A percentile compares a stretch with the other conserved stretches of the same genome.
Conservation (phyloP, 2,888 invertebrate species). For the Lithophane leautieri region DNA sequence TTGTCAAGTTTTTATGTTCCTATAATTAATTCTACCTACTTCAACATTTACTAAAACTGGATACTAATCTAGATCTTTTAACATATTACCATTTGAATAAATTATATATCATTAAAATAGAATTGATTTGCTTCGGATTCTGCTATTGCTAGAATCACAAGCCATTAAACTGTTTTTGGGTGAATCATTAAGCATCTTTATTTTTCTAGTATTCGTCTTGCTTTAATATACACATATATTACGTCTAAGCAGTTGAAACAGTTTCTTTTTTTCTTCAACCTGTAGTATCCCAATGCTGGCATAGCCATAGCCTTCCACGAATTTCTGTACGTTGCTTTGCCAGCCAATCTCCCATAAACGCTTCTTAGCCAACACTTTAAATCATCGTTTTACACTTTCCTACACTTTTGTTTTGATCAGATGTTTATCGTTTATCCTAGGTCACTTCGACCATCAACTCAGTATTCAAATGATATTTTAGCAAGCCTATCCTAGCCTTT, state of each 20-base stretch:
- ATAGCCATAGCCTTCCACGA: neutral
- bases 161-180: neutral
- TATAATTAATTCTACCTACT: slow-evolving; percentile 17
- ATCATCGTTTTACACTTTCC: no score
- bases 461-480: slow-evolving; percentile 15
- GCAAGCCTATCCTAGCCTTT: neutral
- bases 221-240: neutral
- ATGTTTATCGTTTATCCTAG: neutral
- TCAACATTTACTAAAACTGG: slow-evolving; percentile 34
- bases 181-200: neutral
- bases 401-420: neutral
- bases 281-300: neutral
- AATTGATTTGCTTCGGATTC: slow-evolving; percentile 1
- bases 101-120: neutral
- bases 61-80: slow-evolving; percentile 39
- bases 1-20: slow-evolving; percentile 7
- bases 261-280: neutral
- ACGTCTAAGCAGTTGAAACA: neutral
- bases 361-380: neutral
- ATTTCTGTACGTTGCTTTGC: neutral
- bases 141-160: neutral
- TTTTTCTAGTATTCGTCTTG: neutral
- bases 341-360: neutral
- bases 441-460: neutral
- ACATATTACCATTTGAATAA: slow-evolving; percentile 10